Percentiles rank a stretch among this genome's conserved stretches.
These are phyloP conservation scores for Muntiacus reevesi DNA, from an alignment of 2,113 vertebrate genomes.

Conservation along the genomic window DNA sequence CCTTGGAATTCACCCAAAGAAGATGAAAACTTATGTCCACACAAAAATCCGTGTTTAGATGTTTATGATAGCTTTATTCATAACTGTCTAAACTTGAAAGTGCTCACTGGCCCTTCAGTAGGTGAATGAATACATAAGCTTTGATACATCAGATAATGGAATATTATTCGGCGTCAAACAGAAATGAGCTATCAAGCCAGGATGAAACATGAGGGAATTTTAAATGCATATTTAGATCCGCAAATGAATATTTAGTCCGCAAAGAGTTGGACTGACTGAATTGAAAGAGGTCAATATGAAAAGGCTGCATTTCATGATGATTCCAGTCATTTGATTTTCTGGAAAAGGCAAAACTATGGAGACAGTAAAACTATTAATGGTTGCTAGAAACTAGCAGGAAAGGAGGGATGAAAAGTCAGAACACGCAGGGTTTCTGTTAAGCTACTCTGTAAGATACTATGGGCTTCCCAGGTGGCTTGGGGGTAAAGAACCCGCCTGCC, in stretches of 20 bases:
- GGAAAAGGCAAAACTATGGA: neutral
- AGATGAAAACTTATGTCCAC: neutral
- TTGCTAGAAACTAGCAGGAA: neutral
- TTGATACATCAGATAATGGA: neutral
- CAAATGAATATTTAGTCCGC: neutral
- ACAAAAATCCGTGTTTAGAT: neutral
- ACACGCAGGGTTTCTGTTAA: neutral
- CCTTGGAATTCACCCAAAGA: neutral
- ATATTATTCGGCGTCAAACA: neutral
- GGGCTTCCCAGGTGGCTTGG: neutral
- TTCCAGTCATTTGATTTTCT: neutral
- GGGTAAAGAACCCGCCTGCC: neutral
- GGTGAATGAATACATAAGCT: neutral
- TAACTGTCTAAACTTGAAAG: neutral
- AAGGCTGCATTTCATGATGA: neutral
- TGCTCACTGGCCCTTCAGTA: neutral
- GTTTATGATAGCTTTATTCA: neutral
- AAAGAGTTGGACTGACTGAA: neutral
- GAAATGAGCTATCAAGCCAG: neutral
- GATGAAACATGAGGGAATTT: neutral
- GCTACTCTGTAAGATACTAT: neutral
- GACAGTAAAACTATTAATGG: neutral
- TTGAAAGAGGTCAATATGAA: neutral
- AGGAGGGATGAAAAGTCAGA: neutral
- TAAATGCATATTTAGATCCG: neutral